Evolutionary conservation across 2,888 invertebrate species (phyloP), one percentile per base, ranked within the genome.

Genomic region (Lithophane socia): DNA sequence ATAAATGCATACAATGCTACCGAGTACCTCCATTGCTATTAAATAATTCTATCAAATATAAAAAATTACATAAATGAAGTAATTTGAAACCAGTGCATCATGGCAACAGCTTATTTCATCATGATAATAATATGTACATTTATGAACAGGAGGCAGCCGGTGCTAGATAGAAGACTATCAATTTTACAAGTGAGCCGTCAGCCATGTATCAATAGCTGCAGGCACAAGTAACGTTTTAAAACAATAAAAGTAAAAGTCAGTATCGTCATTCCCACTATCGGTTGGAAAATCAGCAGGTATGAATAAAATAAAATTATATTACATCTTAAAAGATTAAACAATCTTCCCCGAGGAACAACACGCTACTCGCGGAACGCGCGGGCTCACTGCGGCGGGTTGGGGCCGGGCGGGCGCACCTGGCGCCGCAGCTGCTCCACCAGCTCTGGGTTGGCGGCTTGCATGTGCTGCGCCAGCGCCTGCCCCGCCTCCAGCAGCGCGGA

Each of bases 361-460:
- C 63, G 73, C 52, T 52, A 42, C 16, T 44, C 13, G 52, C 16
- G 78, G 3, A 10, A 16, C 5, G 37, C 29, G 13, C 2, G 0
- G 60, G 21, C 77, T 93, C 91, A 93, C 88, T 93, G 92, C 1
- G 94, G 88, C n/a, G 94, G 92, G 44, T 89, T 90, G 0, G 92
- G 91, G 66, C 92, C 93, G 0, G 94, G 94, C 3, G 95, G 94
- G 24, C 94, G 93, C 79, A 95, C 97, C 92, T 98, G 98, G 96
- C 99, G 96, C 76, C 98, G 97, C 80, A 99, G 95, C 90, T 98
- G 97, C 83, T 98, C 98, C 52, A 99, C 98, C 65, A 99, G 96
- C 77, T 98, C 98, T 0, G 99, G 99, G 94, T 99, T 98, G 29
- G 97, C 97, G 66, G 97, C 97, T 92, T 98, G 98, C 97, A 99